phyloP scores from a whole-genome alignment of 2,113 vertebrate genomes.

The Catharus bicknelli region DNA sequence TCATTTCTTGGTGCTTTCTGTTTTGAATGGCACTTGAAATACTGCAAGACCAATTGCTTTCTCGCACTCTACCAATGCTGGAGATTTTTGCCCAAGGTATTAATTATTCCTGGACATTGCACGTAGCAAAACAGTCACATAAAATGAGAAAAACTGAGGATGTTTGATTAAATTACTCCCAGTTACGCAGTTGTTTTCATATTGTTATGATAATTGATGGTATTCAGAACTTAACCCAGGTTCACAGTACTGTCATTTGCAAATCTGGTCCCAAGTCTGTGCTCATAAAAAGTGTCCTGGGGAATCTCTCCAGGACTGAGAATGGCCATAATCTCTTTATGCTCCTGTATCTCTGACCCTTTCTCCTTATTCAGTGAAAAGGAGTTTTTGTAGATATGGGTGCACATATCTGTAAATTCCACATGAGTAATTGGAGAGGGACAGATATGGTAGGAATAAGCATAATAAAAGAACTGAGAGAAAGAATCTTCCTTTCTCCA shows the following conservation, averaged over 20 bases:
- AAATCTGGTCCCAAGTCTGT: conserved; percentile 17
- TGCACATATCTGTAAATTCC: not conserved
- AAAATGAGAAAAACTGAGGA: not conserved
- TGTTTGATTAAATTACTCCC: conserved; percentile 30
- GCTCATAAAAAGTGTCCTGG: not conserved
- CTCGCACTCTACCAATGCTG: not conserved
- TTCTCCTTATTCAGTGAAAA: not conserved
- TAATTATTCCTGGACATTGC: not conserved
- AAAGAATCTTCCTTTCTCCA: not conserved
- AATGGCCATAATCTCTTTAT: conserved; percentile 8
- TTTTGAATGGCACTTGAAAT: not conserved
- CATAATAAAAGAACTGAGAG: conserved; percentile 20
- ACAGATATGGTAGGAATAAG: conserved; percentile 22
- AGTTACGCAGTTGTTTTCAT: conserved; percentile 3
- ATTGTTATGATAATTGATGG: conserved; percentile 28
- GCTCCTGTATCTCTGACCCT: not conserved
- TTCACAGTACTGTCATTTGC: conserved; percentile 8
- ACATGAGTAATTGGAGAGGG: not conserved
- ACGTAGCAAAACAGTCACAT: not conserved
- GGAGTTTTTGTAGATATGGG: not conserved
- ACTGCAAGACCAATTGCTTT: not conserved
- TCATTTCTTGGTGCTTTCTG: not conserved
- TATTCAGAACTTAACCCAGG: conserved; percentile 12
- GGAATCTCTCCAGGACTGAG: not conserved
- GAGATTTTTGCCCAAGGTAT: not conserved